Evolutionary conservation across 2,888 invertebrate species (phyloP).

Genomic region (Pristionchus maxplancki): DNA sequence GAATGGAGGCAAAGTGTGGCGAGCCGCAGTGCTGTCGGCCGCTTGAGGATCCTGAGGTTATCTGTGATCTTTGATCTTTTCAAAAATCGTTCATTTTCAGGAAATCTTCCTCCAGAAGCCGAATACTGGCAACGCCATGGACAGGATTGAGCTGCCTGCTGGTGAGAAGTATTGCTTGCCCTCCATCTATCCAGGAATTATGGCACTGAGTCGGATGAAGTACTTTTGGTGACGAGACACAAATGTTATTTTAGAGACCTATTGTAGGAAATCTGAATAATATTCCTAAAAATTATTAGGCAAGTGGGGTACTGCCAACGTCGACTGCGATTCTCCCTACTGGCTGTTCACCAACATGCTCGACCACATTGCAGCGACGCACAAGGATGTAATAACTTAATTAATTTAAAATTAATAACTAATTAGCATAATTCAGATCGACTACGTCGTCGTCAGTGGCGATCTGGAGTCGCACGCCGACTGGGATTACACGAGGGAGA

Average conservation of each 20-base stretch:
- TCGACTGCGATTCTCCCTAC: constrained; percentile 71
- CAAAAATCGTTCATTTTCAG: not conserved
- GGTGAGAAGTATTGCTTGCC: too few relatives aligned
- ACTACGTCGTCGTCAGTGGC: constrained; percentile 72
- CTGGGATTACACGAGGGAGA: constrained; percentile 68
- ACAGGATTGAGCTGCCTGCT: constrained; percentile 4
- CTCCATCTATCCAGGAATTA: not conserved
- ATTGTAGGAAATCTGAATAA: too few relatives aligned
- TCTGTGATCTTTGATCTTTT: constrained; percentile 52
- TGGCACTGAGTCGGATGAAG: not conserved
- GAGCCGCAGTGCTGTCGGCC: constrained; percentile 92
- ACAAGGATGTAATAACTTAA: constrained; percentile 57
- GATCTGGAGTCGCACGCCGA: constrained; percentile 71
- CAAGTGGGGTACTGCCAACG: constrained; percentile 69
- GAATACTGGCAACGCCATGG: not conserved
- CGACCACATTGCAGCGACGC: constrained; percentile 61
- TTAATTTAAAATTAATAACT: constrained; percentile 22
- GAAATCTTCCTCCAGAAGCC: not conserved
- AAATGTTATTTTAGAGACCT: too few relatives aligned
- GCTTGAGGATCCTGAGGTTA: constrained; percentile 55
- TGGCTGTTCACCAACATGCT: constrained; percentile 72
- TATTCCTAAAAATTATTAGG: constrained; percentile 55
- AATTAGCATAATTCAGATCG: constrained; percentile 62
- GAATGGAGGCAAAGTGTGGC: constrained; percentile 91
- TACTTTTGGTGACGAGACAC: too few relatives aligned